Evolutionary conservation across 2,888 invertebrate genomes (phyloP).

Genomic region (Dioctria rufipes): DNA sequence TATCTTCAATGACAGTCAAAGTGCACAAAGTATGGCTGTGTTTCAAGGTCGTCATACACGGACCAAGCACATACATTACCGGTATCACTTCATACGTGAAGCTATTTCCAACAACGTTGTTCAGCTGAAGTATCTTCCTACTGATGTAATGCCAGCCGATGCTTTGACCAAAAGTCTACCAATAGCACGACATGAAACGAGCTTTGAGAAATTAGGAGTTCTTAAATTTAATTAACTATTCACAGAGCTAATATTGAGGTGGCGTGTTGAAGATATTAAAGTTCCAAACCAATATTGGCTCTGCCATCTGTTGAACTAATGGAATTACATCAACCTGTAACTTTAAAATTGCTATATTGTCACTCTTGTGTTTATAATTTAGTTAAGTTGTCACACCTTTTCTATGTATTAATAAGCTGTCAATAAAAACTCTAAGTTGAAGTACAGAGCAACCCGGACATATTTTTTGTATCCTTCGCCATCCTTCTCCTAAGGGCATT

Average conservation of each 20-base stretch:
- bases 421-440: too few species aligned
- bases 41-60: neutral
- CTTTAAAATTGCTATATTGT: too few species aligned
- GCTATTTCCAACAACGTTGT: neutral
- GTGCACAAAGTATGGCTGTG: neutral
- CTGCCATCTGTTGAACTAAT: too few species aligned
- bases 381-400: too few species aligned
- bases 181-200: neutral
- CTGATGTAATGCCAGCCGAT: neutral
- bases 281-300: too few species aligned
- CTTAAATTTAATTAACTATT: neutral
- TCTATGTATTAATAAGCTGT: too few species aligned
- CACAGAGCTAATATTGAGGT: neutral
- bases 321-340: too few species aligned
- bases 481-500: too few species aligned
- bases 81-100: conserved; percentile 1
- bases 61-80: neutral
- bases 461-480: too few species aligned
- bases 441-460: too few species aligned
- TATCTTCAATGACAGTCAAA: conserved; percentile 4
- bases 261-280: neutral
- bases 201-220: neutral
- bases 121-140: neutral
- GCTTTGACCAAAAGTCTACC: neutral
- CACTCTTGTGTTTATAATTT: too few species aligned